Percentiles rank a stretch among this genome's conserved stretches.
These are phyloP conservation scores for Heliconius sara DNA, from an alignment of 2,888 invertebrate species.

Conservation along the genomic window DNA sequence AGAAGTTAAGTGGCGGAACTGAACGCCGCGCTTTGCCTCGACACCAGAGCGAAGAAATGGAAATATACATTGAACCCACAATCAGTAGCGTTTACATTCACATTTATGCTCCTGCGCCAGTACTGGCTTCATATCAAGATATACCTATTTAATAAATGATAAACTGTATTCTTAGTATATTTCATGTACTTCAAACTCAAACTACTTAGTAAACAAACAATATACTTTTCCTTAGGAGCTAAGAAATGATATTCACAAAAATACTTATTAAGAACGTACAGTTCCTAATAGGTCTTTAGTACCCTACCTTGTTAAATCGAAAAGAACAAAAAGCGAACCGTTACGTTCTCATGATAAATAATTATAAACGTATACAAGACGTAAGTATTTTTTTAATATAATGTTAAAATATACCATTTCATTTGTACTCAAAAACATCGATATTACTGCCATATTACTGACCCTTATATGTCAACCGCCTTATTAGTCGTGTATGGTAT, in stretches of 20 bases:
- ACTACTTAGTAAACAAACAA: too few species aligned
- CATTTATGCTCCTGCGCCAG: too few species aligned
- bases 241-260: not conserved
- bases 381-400: constrained; percentile 30
- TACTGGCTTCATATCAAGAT: too few species aligned
- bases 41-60: too few species aligned
- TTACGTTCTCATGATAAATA: constrained; percentile 27
- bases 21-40: too few species aligned
- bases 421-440: constrained; percentile 30
- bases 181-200: too few species aligned
- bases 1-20: too few species aligned
- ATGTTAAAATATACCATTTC: constrained; percentile 32
- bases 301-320: not conserved
- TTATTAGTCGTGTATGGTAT: constrained; percentile 11
- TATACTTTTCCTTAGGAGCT: too few species aligned
- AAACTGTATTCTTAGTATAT: too few species aligned
- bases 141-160: too few species aligned
- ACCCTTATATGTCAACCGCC: constrained; percentile 25
- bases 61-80: too few species aligned
- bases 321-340: not conserved
- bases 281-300: not conserved
- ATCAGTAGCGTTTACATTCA: too few species aligned
- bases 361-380: constrained; percentile 3
- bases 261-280: not conserved
- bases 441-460: constrained; percentile 22